A percentile compares a stretch with the other conserved stretches of the same genome.
phyloP scores from a whole-genome alignment of 2,888 invertebrate genomes.

The Drosophila mimica region DNA sequence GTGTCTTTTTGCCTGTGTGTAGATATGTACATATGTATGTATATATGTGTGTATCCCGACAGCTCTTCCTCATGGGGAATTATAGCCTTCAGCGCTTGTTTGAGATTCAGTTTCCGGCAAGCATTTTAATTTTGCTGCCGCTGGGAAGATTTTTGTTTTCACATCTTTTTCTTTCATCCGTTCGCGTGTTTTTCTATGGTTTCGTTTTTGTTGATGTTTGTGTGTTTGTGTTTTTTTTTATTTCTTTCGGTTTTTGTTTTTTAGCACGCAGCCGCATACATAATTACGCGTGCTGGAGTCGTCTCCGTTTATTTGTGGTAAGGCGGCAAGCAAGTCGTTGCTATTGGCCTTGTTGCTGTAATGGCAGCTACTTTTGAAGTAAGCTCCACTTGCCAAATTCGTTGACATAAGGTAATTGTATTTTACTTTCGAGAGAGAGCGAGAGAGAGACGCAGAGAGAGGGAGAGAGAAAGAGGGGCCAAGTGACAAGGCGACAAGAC shows the following conservation, averaged over 20 bases:
- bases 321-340: constrained; percentile 48
- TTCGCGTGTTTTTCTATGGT: constrained; percentile 26
- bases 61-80: constrained; percentile 43
- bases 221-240: constrained; percentile 19
- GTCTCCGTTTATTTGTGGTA: constrained; percentile 56
- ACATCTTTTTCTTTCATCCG: constrained; percentile 41
- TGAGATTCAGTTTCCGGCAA: constrained; percentile 80
- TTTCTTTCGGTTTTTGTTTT: constrained; percentile 31
- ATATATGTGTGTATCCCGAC: neutral
- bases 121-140: constrained; percentile 78
- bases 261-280: constrained; percentile 60
- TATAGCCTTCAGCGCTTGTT: constrained; percentile 75
- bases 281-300: constrained; percentile 70
- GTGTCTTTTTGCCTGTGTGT: neutral
- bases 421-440: constrained; percentile 53
- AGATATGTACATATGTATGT: constrained; percentile 1
- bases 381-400: constrained; percentile 60
- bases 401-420: constrained; percentile 77
- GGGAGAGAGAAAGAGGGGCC: neutral
- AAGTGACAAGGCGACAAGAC: constrained; percentile 1
- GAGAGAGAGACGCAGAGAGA: neutral
- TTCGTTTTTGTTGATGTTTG: constrained; percentile 13
- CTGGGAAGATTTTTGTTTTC: constrained; percentile 62
- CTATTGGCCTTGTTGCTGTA: constrained; percentile 11
- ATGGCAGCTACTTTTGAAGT: constrained; percentile 54